Conservation (phyloP, 2,888 invertebrate genomes). For the Cheilosia scutellata region DNA sequence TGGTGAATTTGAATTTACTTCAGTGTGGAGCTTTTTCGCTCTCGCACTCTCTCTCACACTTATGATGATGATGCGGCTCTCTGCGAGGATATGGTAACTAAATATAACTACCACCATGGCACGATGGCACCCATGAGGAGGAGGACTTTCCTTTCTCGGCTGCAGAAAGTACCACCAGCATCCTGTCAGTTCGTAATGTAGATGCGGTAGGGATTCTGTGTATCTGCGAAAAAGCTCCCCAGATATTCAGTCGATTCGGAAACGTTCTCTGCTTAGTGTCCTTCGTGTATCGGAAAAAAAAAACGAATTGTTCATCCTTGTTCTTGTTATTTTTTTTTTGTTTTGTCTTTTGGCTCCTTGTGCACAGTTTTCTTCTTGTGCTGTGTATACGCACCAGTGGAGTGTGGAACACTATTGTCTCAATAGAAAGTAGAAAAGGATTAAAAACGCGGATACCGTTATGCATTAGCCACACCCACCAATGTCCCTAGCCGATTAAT, state of each 20-base stretch:
- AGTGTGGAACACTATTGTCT: not conserved
- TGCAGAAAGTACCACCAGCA: constrained; percentile 59
- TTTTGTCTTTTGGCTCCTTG: not conserved
- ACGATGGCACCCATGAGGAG: constrained; percentile 47
- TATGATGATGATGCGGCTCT: not conserved
- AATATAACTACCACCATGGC: constrained; percentile 22
- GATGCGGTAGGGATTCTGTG: constrained; percentile 70
- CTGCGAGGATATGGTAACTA: not conserved
- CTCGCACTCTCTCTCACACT: not conserved
- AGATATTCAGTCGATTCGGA: constrained; percentile 75
- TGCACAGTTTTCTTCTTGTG: constrained; percentile 11
- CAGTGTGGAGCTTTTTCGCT: not conserved
- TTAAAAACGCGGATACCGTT: constrained; percentile 2
- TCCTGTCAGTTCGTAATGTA: constrained; percentile 58
- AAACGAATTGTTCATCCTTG: constrained; percentile 40
- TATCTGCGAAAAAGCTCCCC: constrained; percentile 76
- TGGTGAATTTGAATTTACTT: constrained; percentile 54
- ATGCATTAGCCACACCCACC: constrained; percentile 64
- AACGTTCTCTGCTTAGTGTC: constrained; percentile 75
- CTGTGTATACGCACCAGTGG: constrained; percentile 24
- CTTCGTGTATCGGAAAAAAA: constrained; percentile 65
- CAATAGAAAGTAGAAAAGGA: not conserved
- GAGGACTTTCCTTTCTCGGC: constrained; percentile 45
- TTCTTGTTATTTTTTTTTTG: constrained; percentile 8
- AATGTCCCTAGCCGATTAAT: constrained; percentile 52